Evolutionary conservation across 2,113 vertebrate species (phyloP).

Genomic region (Cacatua alba): DNA sequence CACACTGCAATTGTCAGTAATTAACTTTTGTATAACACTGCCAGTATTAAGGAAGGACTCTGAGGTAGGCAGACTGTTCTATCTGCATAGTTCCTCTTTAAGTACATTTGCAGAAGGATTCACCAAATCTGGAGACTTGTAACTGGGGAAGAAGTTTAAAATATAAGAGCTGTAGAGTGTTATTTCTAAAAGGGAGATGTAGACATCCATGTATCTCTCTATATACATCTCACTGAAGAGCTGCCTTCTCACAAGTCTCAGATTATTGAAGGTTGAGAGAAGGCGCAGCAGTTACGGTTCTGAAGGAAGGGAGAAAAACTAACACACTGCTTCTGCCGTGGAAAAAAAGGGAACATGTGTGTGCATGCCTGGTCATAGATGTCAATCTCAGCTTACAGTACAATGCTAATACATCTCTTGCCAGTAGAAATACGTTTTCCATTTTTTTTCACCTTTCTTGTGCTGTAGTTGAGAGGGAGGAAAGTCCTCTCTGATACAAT

Average conservation of each 20-base stretch:
- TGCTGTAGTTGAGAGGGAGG: constrained; percentile 19
- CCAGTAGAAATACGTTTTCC: constrained; percentile 41
- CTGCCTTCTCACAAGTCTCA: constrained; percentile 57
- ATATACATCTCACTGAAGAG: constrained; percentile 21
- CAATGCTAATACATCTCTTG: constrained; percentile 20
- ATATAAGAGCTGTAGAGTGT: background rate
- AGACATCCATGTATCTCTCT: background rate
- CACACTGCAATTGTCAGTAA: constrained; percentile 28
- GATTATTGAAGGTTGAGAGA: constrained; percentile 45
- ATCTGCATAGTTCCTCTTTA: background rate
- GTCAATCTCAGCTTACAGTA: constrained; percentile 47
- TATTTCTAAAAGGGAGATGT: background rate
- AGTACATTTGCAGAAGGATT: background rate
- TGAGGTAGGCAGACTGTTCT: background rate
- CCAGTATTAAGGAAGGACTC: background rate
- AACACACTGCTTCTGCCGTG: background rate
- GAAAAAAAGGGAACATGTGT: constrained; percentile 28
- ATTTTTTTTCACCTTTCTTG: constrained; percentile 24
- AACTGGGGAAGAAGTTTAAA: constrained; percentile 62
- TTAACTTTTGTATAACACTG: constrained; percentile 45
- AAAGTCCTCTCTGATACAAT: constrained; percentile 38
- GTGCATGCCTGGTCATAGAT: constrained; percentile 50
- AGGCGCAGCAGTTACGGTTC: background rate
- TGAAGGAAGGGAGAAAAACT: background rate
- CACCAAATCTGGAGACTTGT: background rate